These are phyloP conservation scores for Ostrea denselamellosa DNA, from an alignment of 1,140 invertebrate genomes.

Conservation along the genomic window DNA sequence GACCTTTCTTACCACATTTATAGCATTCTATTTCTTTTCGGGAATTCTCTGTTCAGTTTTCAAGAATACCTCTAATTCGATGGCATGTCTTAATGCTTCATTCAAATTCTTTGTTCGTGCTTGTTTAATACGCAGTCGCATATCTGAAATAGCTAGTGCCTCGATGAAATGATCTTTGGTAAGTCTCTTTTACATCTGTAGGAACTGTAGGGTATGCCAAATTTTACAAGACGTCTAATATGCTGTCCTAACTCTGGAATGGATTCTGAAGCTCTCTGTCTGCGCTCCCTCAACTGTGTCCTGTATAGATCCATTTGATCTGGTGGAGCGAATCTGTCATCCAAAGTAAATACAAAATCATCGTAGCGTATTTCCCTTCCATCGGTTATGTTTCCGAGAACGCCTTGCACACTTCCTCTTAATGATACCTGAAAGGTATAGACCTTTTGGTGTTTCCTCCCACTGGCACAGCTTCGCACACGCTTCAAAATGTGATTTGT, in stretches of 20 bases:
- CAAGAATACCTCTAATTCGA: constrained; percentile 7
- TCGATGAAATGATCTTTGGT: constrained; percentile 44
- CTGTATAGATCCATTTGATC: constrained; percentile 40
- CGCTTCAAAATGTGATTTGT: too few species aligned
- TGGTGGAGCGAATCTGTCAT: constrained; percentile 8
- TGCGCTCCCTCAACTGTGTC: constrained; percentile 15
- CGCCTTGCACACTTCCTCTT: too few species aligned
- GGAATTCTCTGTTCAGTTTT: not conserved
- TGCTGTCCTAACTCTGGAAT: constrained; percentile 45
- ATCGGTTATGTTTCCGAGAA: too few species aligned
- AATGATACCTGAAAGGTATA: too few species aligned
- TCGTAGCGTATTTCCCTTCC: too few species aligned
- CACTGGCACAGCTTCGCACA: too few species aligned
- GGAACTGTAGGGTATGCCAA: constrained; percentile 47
- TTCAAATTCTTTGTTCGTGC: constrained; percentile 25
- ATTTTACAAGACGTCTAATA: constrained; percentile 45
- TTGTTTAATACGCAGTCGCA: constrained; percentile 45
- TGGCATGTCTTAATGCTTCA: constrained; percentile 43
- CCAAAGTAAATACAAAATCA: too few species aligned
- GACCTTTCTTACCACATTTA: too few species aligned
- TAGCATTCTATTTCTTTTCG: too few species aligned
- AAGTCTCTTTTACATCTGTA: constrained; percentile 37
- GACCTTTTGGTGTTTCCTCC: too few species aligned
- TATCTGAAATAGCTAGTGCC: constrained; percentile 40
- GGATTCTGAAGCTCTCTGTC: constrained; percentile 43